Evolutionary conservation across 2,888 invertebrate species (phyloP).

Genomic region (Spodoptera exigua): DNA sequence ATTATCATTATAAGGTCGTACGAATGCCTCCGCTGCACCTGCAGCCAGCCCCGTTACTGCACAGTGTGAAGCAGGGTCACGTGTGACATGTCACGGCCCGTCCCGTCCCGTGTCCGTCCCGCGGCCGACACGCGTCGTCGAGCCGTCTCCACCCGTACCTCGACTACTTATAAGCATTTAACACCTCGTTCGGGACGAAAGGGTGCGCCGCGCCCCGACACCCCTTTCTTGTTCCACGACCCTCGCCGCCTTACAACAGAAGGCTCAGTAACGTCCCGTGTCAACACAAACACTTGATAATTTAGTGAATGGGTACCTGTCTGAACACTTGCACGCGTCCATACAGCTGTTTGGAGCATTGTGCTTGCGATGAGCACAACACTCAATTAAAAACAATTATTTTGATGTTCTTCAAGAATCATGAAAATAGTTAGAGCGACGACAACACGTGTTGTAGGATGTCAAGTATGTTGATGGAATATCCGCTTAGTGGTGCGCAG

Average conservation of each 20-base stretch:
- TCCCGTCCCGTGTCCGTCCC: constrained; percentile 2
- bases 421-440: no score
- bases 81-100: constrained; percentile 24
- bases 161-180: constrained; percentile 53
- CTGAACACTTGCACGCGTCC: no score
- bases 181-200: constrained; percentile 39
- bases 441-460: no score
- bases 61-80: constrained; percentile 38
- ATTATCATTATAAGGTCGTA: constrained; percentile 3
- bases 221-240: constrained; percentile 40
- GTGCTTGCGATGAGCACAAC: no score
- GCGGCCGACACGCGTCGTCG: neutral
- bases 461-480: no score
- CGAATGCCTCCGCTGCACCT: constrained; percentile 27
- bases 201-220: constrained; percentile 34
- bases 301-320: no score
- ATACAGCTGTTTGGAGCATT: no score
- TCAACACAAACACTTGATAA: no score
- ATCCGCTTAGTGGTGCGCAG: no score
- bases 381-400: no score
- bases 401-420: no score
- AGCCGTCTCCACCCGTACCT: constrained; percentile 14
- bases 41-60: constrained; percentile 23
- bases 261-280: constrained; percentile 1
- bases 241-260: constrained; percentile 11